Evolutionary conservation across 2,888 invertebrate species (phyloP).

Genomic region (Nycteola revayana): DNA sequence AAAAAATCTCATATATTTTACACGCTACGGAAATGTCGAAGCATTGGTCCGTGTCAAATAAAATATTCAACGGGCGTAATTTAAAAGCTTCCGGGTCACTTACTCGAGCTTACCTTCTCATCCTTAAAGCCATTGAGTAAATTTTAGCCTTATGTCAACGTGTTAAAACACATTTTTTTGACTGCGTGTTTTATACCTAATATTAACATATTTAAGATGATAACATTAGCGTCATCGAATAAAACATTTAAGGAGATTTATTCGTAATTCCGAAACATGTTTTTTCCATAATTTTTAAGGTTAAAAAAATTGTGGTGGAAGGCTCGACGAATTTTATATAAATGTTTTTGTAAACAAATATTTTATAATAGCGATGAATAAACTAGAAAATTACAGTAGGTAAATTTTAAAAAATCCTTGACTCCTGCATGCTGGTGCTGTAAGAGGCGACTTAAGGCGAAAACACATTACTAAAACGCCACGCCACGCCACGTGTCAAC

Average conservation of each 20-base stretch:
- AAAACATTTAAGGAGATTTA: slow-evolving; percentile 5
- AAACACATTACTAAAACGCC: too few species aligned
- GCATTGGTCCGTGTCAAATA: slow-evolving; percentile 50
- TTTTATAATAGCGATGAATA: too few species aligned
- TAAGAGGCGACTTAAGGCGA: too few species aligned
- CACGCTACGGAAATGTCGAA: slow-evolving; percentile 43
- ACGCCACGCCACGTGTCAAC: too few species aligned
- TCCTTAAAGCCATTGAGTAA: slow-evolving; percentile 37
- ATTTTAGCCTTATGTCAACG: slow-evolving; percentile 43
- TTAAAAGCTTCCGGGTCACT: slow-evolving; percentile 66
- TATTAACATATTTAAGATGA: slow-evolving; percentile 6
- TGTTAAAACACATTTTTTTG: slow-evolving; percentile 23
- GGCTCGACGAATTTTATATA: too few species aligned
- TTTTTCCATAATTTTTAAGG: slow-evolving; percentile 5
- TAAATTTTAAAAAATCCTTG: too few species aligned
- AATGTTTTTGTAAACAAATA: too few species aligned
- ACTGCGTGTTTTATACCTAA: neutral
- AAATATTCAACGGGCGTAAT: slow-evolving; percentile 65
- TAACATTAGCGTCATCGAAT: slow-evolving; percentile 13
- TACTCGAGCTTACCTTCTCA: slow-evolving; percentile 50
- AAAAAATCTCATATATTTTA: slow-evolving; percentile 17
- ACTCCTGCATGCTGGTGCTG: too few species aligned
- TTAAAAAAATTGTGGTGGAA: too few species aligned
- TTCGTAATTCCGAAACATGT: neutral
- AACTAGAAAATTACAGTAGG: too few species aligned